These are phyloP conservation scores for Lophotis ruficrista DNA, from an alignment of 2,113 vertebrate species.

Conservation along the genomic window DNA sequence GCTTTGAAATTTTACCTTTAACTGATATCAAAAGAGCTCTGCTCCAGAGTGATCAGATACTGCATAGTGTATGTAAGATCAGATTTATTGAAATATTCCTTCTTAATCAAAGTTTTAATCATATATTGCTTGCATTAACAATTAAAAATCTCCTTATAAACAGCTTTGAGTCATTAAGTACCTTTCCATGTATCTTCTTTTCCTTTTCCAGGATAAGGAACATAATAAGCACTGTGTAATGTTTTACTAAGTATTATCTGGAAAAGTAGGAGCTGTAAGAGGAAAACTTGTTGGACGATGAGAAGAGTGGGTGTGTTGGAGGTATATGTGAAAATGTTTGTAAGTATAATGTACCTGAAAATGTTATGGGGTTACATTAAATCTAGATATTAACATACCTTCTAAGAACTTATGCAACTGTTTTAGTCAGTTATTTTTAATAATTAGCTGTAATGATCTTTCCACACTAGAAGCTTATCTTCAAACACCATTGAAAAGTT, in stretches of 20 bases:
- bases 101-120: slow-evolving; percentile 31
- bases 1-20: slow-evolving; percentile 63
- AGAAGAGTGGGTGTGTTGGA: neutral
- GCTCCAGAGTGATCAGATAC: slow-evolving; percentile 1
- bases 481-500: neutral
- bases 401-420: neutral
- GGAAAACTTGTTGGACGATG: neutral
- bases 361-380: neutral
- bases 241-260: neutral
- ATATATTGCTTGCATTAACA: neutral
- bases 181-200: neutral
- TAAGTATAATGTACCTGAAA: neutral
- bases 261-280: neutral
- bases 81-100: neutral
- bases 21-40: slow-evolving; percentile 48
- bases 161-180: neutral
- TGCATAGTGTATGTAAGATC: neutral
- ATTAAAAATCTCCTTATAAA: neutral
- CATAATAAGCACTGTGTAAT: neutral
- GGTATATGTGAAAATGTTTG: neutral
- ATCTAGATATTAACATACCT: neutral
- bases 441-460: neutral
- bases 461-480: fast-evolving
- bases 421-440: neutral
- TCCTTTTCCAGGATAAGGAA: neutral